These are phyloP conservation scores for Morus bassanus DNA, from an alignment of 2,797 vertebrate genomes.

Conservation along the genomic window DNA sequence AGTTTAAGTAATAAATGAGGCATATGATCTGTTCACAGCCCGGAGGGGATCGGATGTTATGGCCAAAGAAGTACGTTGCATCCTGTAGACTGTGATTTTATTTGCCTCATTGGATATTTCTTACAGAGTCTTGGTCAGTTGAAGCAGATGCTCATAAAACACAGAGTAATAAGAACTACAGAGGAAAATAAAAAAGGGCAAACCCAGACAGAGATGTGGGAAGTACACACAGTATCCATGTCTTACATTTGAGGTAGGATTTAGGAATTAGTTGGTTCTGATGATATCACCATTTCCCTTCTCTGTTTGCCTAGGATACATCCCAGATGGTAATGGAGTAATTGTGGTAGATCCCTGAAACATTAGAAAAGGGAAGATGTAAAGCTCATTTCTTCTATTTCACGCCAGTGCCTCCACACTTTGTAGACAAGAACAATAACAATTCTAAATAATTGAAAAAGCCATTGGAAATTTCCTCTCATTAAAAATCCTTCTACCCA, in stretches of 20 bases:
- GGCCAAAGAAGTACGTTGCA: not conserved
- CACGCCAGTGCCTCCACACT: not conserved
- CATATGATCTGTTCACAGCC: not conserved
- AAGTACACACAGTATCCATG: not conserved
- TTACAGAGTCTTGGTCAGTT: not conserved
- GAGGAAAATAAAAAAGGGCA: not conserved
- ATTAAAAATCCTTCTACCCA: not conserved
- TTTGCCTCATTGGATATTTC: not conserved
- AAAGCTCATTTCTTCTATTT: not conserved
- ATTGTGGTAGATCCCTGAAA: not conserved
- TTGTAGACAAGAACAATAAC: not conserved
- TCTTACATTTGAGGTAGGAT: not conserved
- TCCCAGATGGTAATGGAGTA: not conserved
- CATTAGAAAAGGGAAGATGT: not conserved
- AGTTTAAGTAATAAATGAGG: not conserved
- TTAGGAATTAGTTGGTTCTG: not conserved
- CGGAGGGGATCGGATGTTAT: not conserved
- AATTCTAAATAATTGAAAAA: not conserved
- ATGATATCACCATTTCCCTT: not conserved
- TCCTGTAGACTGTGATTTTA: conserved; percentile 1
- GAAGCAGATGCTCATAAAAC: conserved; percentile 34
- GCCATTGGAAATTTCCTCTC: not conserved
- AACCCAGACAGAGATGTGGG: not conserved
- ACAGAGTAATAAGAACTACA: not conserved
- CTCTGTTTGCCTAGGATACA: not conserved